Base-by-base conservation (phyloP, 2,797 vertebrate species). In the Tenualosa thibaudeaui region DNA sequence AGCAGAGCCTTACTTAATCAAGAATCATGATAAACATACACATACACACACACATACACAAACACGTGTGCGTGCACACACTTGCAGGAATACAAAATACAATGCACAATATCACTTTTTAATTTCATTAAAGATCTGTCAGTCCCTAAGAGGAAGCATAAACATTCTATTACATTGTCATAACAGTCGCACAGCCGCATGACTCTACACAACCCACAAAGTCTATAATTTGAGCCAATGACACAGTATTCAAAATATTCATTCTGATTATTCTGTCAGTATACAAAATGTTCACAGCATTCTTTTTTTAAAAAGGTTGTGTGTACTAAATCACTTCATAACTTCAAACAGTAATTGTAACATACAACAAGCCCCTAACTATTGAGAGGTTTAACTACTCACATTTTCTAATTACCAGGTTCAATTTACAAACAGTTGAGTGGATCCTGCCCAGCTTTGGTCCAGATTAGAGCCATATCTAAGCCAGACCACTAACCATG, bases 41-140 rank as follows among this genome's bases (percentile, higher is more conserved):
- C 26, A 43, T 1, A 40, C 71, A 75, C 68, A 75, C 68, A 75
- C 68, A 43, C 68, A 75, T 37, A 75, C 68, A 75, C 68, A 75
- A 15, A 43, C 68, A 75, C 68, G 43, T 37, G 8, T 13, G 43
- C 12, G 40, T 15, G 17, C 13, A 37, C 26, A 68, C 26, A 15
- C 9, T 9, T n/a, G 51, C 0, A 31, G 31, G 31, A 31, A 31
- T 54, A 10, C 0, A 3, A 56, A 3, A 56, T 3, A 56, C 19
- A 15, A 19, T 2, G 3, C 17, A 17, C 3, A 19, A 22, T 0
- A 56, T 56, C 6, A 56, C 6, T 56, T 54, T 54, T 54, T 12
- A 54, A 13, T 54, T 15, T 54, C 46, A 46, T 46, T 46, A 46
- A 15, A 54, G 51, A 54, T 54, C 51, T 54, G 10, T 54, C 51